These are phyloP conservation scores for Latrodectus geometricus DNA, from an alignment of 1,140 invertebrate species.

Conservation along the genomic window DNA sequence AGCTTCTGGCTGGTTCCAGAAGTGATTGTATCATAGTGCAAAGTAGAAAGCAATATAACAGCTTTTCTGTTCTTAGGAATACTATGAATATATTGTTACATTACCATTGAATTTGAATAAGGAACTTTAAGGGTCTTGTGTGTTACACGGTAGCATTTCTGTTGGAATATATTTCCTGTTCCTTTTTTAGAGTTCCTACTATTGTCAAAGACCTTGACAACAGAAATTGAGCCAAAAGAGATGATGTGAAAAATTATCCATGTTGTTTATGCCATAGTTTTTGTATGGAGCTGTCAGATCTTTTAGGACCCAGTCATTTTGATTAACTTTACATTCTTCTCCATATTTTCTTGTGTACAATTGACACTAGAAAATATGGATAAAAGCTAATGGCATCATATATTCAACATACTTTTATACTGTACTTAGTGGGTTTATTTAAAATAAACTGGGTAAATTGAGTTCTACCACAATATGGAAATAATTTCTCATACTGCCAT, in stretches of 20 bases:
- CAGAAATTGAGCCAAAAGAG: constrained; percentile 27
- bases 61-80: constrained; percentile 63
- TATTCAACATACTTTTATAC: constrained; percentile 1
- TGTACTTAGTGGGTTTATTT: constrained; percentile 12
- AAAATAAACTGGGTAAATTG: not conserved
- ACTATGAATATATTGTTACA: constrained; percentile 59
- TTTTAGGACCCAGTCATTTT: not conserved
- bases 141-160: constrained; percentile 13
- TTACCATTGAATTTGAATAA: constrained; percentile 51
- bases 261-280: constrained; percentile 20
- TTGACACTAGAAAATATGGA: not conserved
- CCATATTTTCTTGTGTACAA: not conserved
- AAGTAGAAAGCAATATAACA: constrained; percentile 58
- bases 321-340: not conserved
- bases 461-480: constrained; percentile 4
- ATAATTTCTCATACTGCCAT: not conserved
- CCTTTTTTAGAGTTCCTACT: constrained; percentile 61
- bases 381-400: not conserved
- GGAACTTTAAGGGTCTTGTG: constrained; percentile 11
- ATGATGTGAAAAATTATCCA: constrained; percentile 56
- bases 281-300: not conserved
- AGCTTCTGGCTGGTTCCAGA: constrained; percentile 65
- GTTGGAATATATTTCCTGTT: constrained; percentile 57
- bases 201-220: constrained; percentile 50
- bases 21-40: constrained; percentile 60